Percentiles rank a stretch among this genome's conserved stretches.
These are phyloP conservation scores for Ectropis crepuscularia DNA, from an alignment of 2,888 invertebrate species.

Conservation along the genomic window DNA sequence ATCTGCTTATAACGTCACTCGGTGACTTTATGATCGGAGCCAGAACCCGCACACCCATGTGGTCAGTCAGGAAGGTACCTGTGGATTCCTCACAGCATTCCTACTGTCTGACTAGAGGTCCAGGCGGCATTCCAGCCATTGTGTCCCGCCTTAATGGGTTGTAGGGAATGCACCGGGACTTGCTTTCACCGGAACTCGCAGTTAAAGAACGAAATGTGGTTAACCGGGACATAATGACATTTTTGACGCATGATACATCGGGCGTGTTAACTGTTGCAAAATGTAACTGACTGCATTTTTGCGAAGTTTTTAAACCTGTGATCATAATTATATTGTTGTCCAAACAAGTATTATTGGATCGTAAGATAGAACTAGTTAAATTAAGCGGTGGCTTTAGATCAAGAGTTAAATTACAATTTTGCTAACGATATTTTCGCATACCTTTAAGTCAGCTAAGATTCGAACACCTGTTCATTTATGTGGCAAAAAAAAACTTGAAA, in stretches of 20 bases:
- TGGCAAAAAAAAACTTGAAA: slow-evolving; percentile 22
- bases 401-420: background rate
- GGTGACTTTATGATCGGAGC: background rate
- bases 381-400: too few species aligned
- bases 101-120: slow-evolving; percentile 54
- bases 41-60: slow-evolving; percentile 8
- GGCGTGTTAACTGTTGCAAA: slow-evolving; percentile 8
- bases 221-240: slow-evolving; percentile 42
- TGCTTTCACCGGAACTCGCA: slow-evolving; percentile 61
- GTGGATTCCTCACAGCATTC: slow-evolving; percentile 72
- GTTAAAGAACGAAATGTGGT: slow-evolving; percentile 47
- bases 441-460: slow-evolving; percentile 11
- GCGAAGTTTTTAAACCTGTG: background rate
- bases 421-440: background rate
- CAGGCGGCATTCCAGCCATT: slow-evolving; percentile 62
- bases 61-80: slow-evolving; percentile 55
- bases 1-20: slow-evolving; percentile 18
- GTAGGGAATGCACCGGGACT: slow-evolving; percentile 64
- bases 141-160: slow-evolving; percentile 58
- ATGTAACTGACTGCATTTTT: slow-evolving; percentile 7
- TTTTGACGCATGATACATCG: slow-evolving; percentile 49
- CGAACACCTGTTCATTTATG: slow-evolving; percentile 22
- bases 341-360: too few species aligned
- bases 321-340: background rate
- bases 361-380: too few species aligned